Conservation (phyloP, 2,113 vertebrate species). For the Equus przewalskii region DNA sequence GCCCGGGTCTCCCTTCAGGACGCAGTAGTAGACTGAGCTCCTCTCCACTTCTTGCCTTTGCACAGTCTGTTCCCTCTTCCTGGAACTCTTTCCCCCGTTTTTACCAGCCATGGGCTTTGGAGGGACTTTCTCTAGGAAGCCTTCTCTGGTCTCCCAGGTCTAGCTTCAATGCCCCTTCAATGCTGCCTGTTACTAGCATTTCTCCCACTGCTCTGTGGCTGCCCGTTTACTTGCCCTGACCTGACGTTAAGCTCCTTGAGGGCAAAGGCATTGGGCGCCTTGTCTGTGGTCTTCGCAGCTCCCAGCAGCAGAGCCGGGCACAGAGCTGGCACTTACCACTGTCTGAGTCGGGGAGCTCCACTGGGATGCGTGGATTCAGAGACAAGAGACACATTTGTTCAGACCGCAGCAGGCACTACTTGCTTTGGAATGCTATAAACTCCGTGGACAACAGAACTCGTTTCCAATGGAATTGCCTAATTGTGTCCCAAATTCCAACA, state of each 20-base stretch:
- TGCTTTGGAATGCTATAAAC: background rate
- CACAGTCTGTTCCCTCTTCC: background rate
- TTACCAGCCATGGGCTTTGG: background rate
- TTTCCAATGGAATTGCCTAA: background rate
- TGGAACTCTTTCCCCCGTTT: background rate
- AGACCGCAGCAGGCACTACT: rapidly evolving
- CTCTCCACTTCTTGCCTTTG: background rate
- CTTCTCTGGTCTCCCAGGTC: background rate
- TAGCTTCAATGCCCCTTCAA: background rate
- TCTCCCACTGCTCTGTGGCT: background rate
- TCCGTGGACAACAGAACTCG: background rate
- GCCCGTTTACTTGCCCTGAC: background rate
- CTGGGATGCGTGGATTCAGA: background rate
- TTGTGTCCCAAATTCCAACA: background rate
- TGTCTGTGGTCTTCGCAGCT: background rate
- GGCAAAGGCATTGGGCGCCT: background rate
- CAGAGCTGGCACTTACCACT: rapidly evolving
- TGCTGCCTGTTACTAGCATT: rapidly evolving
- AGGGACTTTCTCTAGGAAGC: background rate
- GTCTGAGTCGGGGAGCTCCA: rapidly evolving
- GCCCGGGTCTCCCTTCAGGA: background rate
- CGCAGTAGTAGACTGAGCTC: background rate
- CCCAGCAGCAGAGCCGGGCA: background rate
- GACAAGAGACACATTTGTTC: rapidly evolving
- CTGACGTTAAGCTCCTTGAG: background rate